Evolutionary conservation across 2,797 vertebrate species (phyloP).

Genomic region (Valencia hispanica): DNA sequence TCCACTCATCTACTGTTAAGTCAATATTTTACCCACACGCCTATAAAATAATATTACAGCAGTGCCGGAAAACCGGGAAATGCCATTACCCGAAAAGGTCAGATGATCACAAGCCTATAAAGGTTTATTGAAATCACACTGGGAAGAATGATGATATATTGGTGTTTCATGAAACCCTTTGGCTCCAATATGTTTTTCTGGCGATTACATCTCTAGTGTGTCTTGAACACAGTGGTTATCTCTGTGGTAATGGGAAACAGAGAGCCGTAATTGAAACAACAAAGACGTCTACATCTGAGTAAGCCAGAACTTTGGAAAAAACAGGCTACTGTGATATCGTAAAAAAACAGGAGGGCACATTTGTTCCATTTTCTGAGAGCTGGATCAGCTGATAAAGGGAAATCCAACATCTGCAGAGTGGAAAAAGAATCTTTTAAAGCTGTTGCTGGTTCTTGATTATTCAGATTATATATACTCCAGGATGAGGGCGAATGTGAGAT

Average conservation of each 20-base stretch:
- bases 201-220: constrained; percentile 56
- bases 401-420: constrained; percentile 61
- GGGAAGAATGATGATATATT: constrained; percentile 67
- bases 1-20: constrained; percentile 44
- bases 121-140: constrained; percentile 63
- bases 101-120: constrained; percentile 69
- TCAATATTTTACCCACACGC: constrained; percentile 51
- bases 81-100: constrained; percentile 65
- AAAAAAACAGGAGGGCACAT: constrained; percentile 67
- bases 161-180: constrained; percentile 57
- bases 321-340: constrained; percentile 64
- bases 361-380: constrained; percentile 76
- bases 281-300: constrained; percentile 66
- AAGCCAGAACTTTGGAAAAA: constrained; percentile 58
- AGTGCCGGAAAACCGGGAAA: constrained; percentile 62
- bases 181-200: constrained; percentile 52
- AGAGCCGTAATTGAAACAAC: constrained; percentile 58
- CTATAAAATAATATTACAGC: constrained; percentile 62
- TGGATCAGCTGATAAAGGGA: constrained; percentile 52
- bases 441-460: constrained; percentile 14
- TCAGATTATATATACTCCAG: constrained; percentile 22
- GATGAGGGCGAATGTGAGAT: constrained; percentile 17
- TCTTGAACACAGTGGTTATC: constrained; percentile 72
- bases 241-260: constrained; percentile 76
- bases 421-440: constrained; percentile 36